phyloP scores from a whole-genome alignment of 2,888 invertebrate genomes.

The Amitus sp. region DNA sequence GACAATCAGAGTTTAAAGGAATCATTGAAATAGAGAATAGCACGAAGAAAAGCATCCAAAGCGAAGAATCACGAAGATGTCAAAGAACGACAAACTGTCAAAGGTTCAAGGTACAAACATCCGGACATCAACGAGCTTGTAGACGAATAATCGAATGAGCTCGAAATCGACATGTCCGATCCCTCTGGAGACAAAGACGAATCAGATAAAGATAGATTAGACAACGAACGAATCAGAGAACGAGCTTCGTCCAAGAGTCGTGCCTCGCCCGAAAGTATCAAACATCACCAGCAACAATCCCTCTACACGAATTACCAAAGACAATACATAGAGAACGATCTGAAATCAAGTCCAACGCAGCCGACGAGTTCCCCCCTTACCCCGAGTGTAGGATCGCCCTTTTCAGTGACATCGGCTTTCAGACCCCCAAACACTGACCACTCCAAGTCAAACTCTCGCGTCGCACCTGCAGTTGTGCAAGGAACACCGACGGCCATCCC shows the following conservation, averaged over 20 bases:
- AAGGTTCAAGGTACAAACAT: slow-evolving; percentile 74
- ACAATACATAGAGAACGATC: slow-evolving; percentile 69
- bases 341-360: slow-evolving; percentile 66
- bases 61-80: slow-evolving; percentile 49
- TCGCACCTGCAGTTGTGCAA: slow-evolving; percentile 47
- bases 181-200: slow-evolving; percentile 75
- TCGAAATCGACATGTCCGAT: slow-evolving; percentile 84
- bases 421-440: slow-evolving; percentile 77
- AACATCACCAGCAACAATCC: slow-evolving; percentile 49
- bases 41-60: slow-evolving; percentile 45
- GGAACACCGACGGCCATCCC: slow-evolving; percentile 54
- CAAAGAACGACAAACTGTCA: slow-evolving; percentile 56
- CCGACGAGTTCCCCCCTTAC: slow-evolving; percentile 62
- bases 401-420: slow-evolving; percentile 82
- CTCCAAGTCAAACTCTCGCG: slow-evolving; percentile 67
- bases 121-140: slow-evolving; percentile 80
- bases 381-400: slow-evolving; percentile 66
- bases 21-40: slow-evolving; percentile 36
- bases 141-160: slow-evolving; percentile 81
- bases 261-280: slow-evolving; percentile 45
- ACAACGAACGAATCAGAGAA: slow-evolving; percentile 68
- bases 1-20: slow-evolving; percentile 53
- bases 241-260: slow-evolving; percentile 51
- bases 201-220: slow-evolving; percentile 68
- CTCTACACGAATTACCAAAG: slow-evolving; percentile 65